phyloP scores from a whole-genome alignment of 2,888 invertebrate species.

The Hydropsyche betteni region DNA sequence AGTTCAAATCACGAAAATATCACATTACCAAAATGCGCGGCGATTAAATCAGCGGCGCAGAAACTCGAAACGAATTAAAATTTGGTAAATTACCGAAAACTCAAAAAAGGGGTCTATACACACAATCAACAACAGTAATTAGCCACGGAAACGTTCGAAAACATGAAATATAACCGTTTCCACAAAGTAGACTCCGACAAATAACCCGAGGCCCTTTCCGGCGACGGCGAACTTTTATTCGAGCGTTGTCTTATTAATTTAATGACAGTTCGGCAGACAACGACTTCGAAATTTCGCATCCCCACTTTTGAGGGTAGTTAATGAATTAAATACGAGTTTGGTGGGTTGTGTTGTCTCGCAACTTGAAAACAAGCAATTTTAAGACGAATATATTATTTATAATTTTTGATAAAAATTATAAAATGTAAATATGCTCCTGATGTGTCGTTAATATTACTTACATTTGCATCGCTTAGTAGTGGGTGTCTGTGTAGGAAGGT shows the following conservation, averaged over 20 bases:
- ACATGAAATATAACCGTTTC: background rate
- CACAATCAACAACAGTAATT: background rate
- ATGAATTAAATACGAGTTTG: slow-evolving; percentile 48
- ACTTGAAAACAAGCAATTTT: slow-evolving; percentile 19
- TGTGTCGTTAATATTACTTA: no score
- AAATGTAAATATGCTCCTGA: no score
- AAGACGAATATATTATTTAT: no score
- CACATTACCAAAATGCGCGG: no score
- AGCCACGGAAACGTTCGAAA: background rate
- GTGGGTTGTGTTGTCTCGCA: slow-evolving; percentile 34
- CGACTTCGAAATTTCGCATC: slow-evolving; percentile 37
- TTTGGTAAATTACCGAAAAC: background rate
- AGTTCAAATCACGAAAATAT: no score
- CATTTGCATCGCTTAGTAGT: no score
- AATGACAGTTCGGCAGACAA: slow-evolving; percentile 49
- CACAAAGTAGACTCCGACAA: slow-evolving; percentile 6
- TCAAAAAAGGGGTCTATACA: background rate
- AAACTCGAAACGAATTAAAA: slow-evolving; percentile 26
- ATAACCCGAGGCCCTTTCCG: slow-evolving; percentile 9
- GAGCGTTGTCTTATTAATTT: slow-evolving; percentile 51
- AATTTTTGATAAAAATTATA: no score
- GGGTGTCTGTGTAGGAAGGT: no score
- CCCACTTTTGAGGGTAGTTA: slow-evolving; percentile 31
- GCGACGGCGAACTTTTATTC: slow-evolving; percentile 39
- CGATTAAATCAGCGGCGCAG: background rate